Evolutionary conservation across 2,113 vertebrate genomes (phyloP), one percentile per base, ranked within the genome.

Genomic region (Sakesphorus luctuosus): DNA sequence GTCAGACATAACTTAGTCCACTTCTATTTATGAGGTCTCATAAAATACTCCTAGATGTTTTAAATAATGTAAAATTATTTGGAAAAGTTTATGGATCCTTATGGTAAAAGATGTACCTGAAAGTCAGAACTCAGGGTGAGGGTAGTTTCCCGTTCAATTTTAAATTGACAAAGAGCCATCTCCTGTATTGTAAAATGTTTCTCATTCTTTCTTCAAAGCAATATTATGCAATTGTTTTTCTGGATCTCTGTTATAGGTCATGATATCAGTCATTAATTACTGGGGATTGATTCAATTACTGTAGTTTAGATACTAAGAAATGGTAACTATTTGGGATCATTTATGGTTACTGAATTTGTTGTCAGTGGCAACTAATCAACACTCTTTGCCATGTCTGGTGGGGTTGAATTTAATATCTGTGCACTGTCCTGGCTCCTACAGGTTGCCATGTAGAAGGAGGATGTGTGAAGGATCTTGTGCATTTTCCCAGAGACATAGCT

Each of bases 331-430:
- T 79, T 76, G 28, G 38, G 13, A 29, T 28, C 0, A 7, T 12
- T 73, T 56, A 8, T 0, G 1, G 10, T 63, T 44, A 28, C 14
- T 72, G 12, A n/a, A 29, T 52, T 52, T 47, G 18, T 16, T 61
- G 31, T 29, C 1, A 29, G 31, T 31, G 26, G 15, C 31, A 87
- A 19, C 13, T 35, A 5, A 56, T 74, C 40, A 58, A 11, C 0
- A 5, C 9, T 75, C 9, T 50, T n/a, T 68, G 17, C 16, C 12
- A 1, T 18, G 18, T 18, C 38, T 59, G 15, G 3, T 38, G 15
- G n/a, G 3, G 5, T 38, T 67, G 44, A 35, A 15, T 0, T 9
- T 36, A 5, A 8, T 21, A 35, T 13, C 5, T 26, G 3, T 71
- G 16, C 8, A 9, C 18, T n/a, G 9, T 50, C n/a, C 20, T 68